These are phyloP conservation scores for Pomatorhinus ruficollis DNA, from an alignment of 2,113 vertebrate species.

Conservation along the genomic window DNA sequence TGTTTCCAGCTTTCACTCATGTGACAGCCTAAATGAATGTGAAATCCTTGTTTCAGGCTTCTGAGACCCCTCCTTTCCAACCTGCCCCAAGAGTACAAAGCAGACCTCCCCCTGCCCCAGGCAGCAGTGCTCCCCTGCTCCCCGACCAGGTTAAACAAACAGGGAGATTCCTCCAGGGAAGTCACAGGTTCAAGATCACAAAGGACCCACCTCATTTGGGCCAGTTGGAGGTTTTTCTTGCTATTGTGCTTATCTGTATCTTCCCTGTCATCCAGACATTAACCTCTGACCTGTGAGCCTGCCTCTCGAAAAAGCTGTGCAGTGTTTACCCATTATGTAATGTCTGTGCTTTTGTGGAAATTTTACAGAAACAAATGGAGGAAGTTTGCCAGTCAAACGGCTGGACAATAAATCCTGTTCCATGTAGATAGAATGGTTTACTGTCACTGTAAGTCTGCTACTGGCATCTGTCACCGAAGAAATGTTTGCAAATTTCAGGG, in stretches of 20 bases:
- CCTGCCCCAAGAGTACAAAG: background rate
- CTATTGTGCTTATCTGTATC: slow-evolving; percentile 67
- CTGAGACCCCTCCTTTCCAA: background rate
- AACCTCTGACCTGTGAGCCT: slow-evolving; percentile 55
- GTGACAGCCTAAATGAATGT: background rate
- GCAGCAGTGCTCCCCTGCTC: background rate
- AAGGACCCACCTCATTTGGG: background rate
- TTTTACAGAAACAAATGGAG: slow-evolving; percentile 80
- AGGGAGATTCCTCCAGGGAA: slow-evolving; percentile 46
- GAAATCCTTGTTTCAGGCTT: background rate
- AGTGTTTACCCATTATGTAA: slow-evolving; percentile 78
- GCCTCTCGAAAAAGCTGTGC: slow-evolving; percentile 43
- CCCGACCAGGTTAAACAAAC: slow-evolving; percentile 32
- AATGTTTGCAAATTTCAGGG: slow-evolving; percentile 48
- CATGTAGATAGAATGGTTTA: slow-evolving; percentile 58
- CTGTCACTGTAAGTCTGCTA: slow-evolving; percentile 61
- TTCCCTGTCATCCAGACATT: slow-evolving; percentile 68
- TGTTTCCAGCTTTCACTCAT: background rate
- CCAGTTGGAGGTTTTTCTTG: slow-evolving; percentile 7
- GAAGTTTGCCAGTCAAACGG: slow-evolving; percentile 77
- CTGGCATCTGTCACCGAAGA: slow-evolving; percentile 60
- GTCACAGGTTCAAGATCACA: slow-evolving; percentile 61
- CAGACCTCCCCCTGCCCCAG: background rate
- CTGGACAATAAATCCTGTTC: slow-evolving; percentile 76
- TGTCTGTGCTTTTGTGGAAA: slow-evolving; percentile 77